Base-by-base conservation (phyloP, 1,140 invertebrate genomes). In the Matsumurasca onukii region DNA sequence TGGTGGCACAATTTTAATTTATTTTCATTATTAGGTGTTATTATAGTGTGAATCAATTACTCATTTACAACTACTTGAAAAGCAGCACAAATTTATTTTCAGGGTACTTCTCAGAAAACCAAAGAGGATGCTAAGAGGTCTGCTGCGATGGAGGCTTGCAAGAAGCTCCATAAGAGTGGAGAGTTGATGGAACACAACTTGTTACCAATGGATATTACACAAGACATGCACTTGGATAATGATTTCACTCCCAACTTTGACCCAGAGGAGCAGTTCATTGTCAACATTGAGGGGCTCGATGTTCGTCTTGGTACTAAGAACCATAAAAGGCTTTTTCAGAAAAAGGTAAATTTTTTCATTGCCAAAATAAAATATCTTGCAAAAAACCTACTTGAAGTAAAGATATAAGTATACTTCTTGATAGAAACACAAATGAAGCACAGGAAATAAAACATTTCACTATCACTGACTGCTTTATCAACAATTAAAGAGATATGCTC, bases 151-250 rank as follows among this genome's bases (percentile, higher is more conserved):
- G 86, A 90, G 70, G 85, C 86, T 0, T 95, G 93, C 76, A 84
- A 86, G 68, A 76, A 80, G 72, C 80, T 98, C 71, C 88, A 96
- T 76, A 31, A 85, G 61, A 72, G 80, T 17, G 88, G 88, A 0
- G 95, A 98, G 82, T 78, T 99, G 0, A 85, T 88, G 79, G 82
- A 97, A 74, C 3, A 68, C 17, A 76, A 87, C 75, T 80, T 99
- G 39, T 77, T 91, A 49, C 94, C 93, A 2, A 79, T 87, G 86
- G 76, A 22, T 25, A 17, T 55, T 12, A 55, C 9, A 9, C 34
- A 5, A 9, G 34, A 5, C 34, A 39, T 39, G 17, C 34, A 39
- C n/a, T 45, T 45, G 22, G 9, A 55, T 55, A 20, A 25, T 55
- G 9, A 55, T 17, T 20, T 80, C 69, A 75, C 86, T 13, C 78